phyloP scores from a whole-genome alignment of 2,888 invertebrate species.

The Spodoptera littoralis region DNA sequence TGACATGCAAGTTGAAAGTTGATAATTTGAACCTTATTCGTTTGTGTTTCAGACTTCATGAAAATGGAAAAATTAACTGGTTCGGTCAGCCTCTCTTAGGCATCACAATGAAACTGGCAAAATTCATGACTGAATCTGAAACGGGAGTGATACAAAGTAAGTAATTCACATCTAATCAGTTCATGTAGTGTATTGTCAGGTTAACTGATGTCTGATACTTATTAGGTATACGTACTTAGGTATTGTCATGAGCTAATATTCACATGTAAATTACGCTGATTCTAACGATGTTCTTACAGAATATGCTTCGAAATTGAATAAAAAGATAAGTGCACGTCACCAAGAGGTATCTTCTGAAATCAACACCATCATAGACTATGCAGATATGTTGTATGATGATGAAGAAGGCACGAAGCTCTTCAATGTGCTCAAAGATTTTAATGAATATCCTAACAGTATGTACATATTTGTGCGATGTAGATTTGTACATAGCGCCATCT shows the following conservation, averaged over 20 bases:
- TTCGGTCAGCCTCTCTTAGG: not conserved
- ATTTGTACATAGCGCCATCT: too few relatives aligned
- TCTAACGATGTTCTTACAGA: slow-evolving; percentile 1
- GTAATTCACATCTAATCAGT: not conserved
- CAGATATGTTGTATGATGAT: slow-evolving; percentile 6
- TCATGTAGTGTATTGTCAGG: too few relatives aligned
- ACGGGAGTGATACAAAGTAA: slow-evolving; percentile 5
- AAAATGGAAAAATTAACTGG: slow-evolving; percentile 6
- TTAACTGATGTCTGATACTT: too few relatives aligned
- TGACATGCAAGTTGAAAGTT: too few relatives aligned
- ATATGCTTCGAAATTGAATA: slow-evolving; percentile 3
- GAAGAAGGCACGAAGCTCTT: slow-evolving; percentile 11
- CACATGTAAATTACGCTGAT: too few relatives aligned
- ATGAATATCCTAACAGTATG: slow-evolving; percentile 29
- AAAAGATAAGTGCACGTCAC: slow-evolving; percentile 6
- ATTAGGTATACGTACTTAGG: too few relatives aligned
- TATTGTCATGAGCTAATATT: too few relatives aligned
- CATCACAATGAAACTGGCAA: slow-evolving; percentile 2
- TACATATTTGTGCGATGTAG: not conserved
- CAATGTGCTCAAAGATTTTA: slow-evolving; percentile 10
- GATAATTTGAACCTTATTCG: too few relatives aligned
- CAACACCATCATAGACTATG: slow-evolving; percentile 20
- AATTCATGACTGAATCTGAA: not conserved
- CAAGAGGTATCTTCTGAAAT: slow-evolving; percentile 5
- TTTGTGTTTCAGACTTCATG: too few relatives aligned